Conservation (phyloP, 2,113 vertebrate species). For the Riparia riparia region DNA sequence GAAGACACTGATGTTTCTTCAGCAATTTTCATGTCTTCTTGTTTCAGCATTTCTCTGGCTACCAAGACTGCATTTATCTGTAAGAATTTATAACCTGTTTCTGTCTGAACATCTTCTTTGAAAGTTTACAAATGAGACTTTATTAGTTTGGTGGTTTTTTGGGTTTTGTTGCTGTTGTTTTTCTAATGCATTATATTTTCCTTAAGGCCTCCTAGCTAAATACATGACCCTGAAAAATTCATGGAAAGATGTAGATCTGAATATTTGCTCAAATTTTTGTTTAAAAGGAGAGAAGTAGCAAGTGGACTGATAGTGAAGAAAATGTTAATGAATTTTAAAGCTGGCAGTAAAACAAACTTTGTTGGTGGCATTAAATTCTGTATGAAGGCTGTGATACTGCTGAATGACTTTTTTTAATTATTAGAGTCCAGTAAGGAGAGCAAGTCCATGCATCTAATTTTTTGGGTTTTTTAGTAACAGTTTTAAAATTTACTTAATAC, state of each 20-base stretch:
- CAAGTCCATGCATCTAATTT: background rate
- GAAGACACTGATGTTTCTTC: conserved; percentile 82
- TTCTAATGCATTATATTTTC: background rate
- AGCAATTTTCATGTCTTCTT: conserved; percentile 84
- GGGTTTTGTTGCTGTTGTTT: background rate
- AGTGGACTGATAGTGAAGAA: background rate
- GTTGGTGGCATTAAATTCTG: background rate
- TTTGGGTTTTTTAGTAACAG: background rate
- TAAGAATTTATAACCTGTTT: conserved; percentile 74
- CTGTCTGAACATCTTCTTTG: background rate
- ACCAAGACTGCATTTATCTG: conserved; percentile 85
- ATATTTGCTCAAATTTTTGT: background rate
- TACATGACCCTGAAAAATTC: background rate
- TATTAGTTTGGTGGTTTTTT: background rate
- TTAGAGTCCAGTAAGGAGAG: background rate
- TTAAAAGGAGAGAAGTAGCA: background rate
- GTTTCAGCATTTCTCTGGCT: conserved; percentile 92
- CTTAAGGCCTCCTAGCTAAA: background rate
- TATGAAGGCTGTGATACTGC: background rate
- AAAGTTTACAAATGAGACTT: background rate
- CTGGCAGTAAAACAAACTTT: background rate
- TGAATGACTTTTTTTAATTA: background rate
- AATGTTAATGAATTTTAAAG: conserved; percentile 31
- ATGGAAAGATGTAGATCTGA: background rate
- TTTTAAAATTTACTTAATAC: background rate